phyloP scores from a whole-genome alignment of 2,888 invertebrate genomes.

The Philereme transversata region DNA sequence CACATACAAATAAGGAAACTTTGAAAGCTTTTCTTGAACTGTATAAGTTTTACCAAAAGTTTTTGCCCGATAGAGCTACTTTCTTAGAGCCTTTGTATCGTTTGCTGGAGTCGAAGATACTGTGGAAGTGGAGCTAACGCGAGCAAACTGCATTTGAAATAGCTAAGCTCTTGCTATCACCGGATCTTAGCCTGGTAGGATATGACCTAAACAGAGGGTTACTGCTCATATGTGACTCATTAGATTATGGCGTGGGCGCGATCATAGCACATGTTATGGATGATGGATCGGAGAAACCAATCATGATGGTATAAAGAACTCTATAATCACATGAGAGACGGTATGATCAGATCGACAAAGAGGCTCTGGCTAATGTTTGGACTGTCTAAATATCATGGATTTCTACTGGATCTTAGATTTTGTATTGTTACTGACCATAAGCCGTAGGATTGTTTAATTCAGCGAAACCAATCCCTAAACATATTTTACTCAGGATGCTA shows the following conservation, averaged over 20 bases:
- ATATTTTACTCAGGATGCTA: slow-evolving; percentile 15
- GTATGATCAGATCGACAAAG: slow-evolving; percentile 33
- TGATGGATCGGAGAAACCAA: slow-evolving; percentile 30
- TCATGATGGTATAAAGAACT: slow-evolving; percentile 33
- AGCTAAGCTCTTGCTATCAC: slow-evolving; percentile 28
- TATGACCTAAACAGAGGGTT: slow-evolving; percentile 10
- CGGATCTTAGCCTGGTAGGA: slow-evolving; percentile 17
- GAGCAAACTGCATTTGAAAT: slow-evolving; percentile 26
- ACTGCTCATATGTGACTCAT: not conserved
- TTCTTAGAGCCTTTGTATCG: slow-evolving; percentile 15
- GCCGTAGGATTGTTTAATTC: slow-evolving; percentile 25
- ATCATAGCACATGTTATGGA: slow-evolving; percentile 5
- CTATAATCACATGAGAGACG: not conserved
- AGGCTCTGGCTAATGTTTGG: slow-evolving; percentile 38
- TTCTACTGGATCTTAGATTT: slow-evolving; percentile 23
- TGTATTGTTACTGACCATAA: slow-evolving; percentile 31
- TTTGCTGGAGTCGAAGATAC: slow-evolving; percentile 11
- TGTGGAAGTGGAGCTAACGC: slow-evolving; percentile 21
- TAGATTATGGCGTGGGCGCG: slow-evolving; percentile 8
- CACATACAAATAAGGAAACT: not conserved
- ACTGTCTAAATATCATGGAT: slow-evolving; percentile 28
- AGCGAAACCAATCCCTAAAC: slow-evolving; percentile 16
- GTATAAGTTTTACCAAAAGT: slow-evolving; percentile 16
- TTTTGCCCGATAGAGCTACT: slow-evolving; percentile 6
- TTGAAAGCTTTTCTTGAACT: slow-evolving; percentile 9